Conservation (phyloP, 1,140 invertebrate genomes). For the Bombyx mandarina region DNA sequence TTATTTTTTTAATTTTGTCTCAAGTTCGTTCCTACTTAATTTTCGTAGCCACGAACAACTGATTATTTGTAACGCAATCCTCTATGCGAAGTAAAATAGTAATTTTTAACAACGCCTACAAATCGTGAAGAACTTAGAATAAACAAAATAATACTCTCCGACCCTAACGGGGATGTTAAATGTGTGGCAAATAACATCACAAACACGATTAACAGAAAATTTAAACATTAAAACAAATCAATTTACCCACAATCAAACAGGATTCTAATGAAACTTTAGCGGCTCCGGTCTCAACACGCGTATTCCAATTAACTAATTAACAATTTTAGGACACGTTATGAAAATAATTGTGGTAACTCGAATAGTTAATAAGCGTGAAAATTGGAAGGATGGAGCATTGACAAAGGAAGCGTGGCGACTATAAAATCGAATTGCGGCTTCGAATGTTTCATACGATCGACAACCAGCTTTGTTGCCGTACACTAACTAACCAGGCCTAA, state of each 20-base stretch:
- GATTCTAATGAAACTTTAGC: conserved; percentile 25
- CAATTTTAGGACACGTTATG: conserved; percentile 41
- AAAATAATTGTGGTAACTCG: conserved; percentile 20
- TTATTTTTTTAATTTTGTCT: too few relatives aligned
- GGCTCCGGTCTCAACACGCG: conserved; percentile 5
- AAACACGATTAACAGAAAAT: conserved; percentile 1
- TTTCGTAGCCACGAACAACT: too few relatives aligned
- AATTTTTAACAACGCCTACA: too few relatives aligned
- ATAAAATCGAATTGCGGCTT: conserved; percentile 30
- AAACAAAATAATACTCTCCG: too few relatives aligned
- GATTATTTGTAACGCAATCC: too few relatives aligned
- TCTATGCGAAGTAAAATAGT: too few relatives aligned
- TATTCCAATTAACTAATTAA: conserved; percentile 21
- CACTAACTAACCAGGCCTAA: conserved; percentile 11
- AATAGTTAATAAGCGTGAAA: conserved; percentile 62
- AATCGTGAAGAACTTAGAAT: too few relatives aligned
- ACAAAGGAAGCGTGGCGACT: conserved; percentile 28
- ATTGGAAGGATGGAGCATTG: conserved; percentile 43
- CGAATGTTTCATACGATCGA: conserved; percentile 11
- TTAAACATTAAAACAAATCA: background rate
- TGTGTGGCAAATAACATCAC: too few relatives aligned
- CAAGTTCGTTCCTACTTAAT: too few relatives aligned
- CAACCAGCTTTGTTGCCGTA: too few relatives aligned
- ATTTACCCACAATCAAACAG: conserved; percentile 10
- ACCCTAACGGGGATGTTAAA: too few relatives aligned